Evolutionary conservation across 2,888 invertebrate genomes (phyloP), one percentile per base, ranked within the genome.

Genomic region (Lithophane leautieri): DNA sequence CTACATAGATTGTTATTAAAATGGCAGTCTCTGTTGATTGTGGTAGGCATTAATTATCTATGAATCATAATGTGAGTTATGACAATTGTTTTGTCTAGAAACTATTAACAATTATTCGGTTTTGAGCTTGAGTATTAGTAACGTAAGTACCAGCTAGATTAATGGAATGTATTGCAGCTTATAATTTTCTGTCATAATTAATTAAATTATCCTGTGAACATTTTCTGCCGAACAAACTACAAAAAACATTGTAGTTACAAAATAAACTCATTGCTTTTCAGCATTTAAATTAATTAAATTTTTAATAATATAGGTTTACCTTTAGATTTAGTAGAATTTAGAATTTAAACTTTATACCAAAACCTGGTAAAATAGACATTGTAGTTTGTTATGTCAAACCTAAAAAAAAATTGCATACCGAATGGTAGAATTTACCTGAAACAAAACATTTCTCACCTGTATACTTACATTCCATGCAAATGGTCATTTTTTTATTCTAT

Each of bases 31-130:
- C n/a, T 56, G 40, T 54, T 56, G 40, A 79, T 60, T 63, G 28
- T 61, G 40, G 58, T 78, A 40, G 63, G n/a, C 68, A 73, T 83
- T 54, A 62, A 84, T 84, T 81, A 84, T 62, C n/a, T 22, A 70
- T 80, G 69, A 84, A 58, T 84, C 61, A 84, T 75, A 58, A 58
- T 42, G 66, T n/a, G n/a, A 75, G 58, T 54, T 70, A 74, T 63
- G 62, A 60, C 58, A 84, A 68, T 75, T 77, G 63, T 77, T 78
- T 77, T 22, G 71, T 82, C 62, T 77, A 34, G 68, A 68, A 63
- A 60, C 71, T 61, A 67, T 73, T 77, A 85, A 58, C 42, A 69
- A 81, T 75, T 70, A 71, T 75, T 69, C 28, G 19, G 66, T 74
- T 52, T 50, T 19, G 34, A 66, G 60, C 60, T 52, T 69, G 2